Evolutionary conservation across 2,888 invertebrate species (phyloP).

Genomic region (Drosophila ustulata): DNA sequence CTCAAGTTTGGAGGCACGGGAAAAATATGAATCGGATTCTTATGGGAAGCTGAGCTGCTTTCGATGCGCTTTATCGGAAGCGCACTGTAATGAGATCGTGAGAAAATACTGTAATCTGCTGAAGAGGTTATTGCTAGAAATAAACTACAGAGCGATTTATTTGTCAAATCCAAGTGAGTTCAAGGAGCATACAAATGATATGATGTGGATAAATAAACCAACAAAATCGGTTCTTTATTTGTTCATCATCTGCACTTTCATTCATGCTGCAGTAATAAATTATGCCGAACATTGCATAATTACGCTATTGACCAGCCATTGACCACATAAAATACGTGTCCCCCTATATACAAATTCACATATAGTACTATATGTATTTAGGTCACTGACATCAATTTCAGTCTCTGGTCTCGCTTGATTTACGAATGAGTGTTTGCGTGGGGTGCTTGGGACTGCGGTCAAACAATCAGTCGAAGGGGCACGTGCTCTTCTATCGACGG

Average conservation of each 20-base stretch:
- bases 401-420: conserved; percentile 47
- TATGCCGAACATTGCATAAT: conserved; percentile 43
- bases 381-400: conserved; percentile 50
- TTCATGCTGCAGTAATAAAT: conserved; percentile 49
- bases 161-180: too few relatives aligned
- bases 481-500: conserved; percentile 36
- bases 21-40: background rate
- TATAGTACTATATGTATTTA: conserved; percentile 25
- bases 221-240: too few relatives aligned
- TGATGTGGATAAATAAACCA: too few relatives aligned
- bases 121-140: background rate
- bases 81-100: conserved; percentile 64
- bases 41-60: conserved; percentile 56
- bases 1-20: conserved; percentile 25
- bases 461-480: conserved; percentile 7
- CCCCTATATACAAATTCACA: background rate
- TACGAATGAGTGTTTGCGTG: conserved; percentile 20
- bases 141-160: too few relatives aligned
- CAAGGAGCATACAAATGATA: too few relatives aligned
- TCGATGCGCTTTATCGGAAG: conserved; percentile 55
- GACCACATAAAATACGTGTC: conserved; percentile 25
- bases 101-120: conserved; percentile 45
- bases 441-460: conserved; percentile 14
- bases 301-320: conserved; percentile 49
- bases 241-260: conserved; percentile 16